phyloP scores from a whole-genome alignment of 1,140 invertebrate species.

The Reticulitermes speratus region DNA sequence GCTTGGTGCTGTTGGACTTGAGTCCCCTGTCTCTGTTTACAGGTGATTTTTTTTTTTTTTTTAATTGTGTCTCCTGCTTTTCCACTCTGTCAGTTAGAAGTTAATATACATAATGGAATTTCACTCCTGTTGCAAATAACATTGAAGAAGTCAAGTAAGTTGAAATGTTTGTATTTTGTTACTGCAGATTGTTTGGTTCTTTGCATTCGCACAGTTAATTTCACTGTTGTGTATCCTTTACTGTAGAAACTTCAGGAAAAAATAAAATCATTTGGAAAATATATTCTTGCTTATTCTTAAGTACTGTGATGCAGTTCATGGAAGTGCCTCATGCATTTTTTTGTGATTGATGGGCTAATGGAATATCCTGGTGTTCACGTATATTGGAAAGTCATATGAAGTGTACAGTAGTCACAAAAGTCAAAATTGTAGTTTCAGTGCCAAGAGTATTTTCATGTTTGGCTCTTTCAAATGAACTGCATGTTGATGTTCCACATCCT shows the following conservation, averaged over 20 bases:
- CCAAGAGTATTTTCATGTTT: too few species aligned
- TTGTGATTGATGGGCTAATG: too few species aligned
- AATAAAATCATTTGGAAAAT: neutral
- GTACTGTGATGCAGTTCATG: neutral
- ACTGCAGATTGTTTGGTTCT: neutral
- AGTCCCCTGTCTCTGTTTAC: conserved; percentile 31
- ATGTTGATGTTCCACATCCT: too few species aligned
- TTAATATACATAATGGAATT: neutral
- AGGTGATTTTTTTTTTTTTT: conserved; percentile 23
- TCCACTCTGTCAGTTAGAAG: neutral
- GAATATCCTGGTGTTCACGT: too few species aligned
- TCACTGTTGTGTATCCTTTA: conserved; percentile 4
- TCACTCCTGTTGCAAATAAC: conserved; percentile 8
- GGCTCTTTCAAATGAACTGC: too few species aligned
- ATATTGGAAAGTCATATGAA: too few species aligned
- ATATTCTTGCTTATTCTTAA: neutral
- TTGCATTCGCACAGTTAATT: conserved; percentile 12
- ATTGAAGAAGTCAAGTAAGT: conserved; percentile 16
- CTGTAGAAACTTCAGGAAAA: conserved; percentile 16
- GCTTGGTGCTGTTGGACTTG: conserved; percentile 30
- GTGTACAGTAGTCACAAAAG: too few species aligned
- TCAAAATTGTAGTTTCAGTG: too few species aligned
- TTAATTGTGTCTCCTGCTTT: neutral
- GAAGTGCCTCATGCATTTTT: neutral
- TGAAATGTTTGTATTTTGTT: conserved; percentile 7